Evolutionary conservation across 1,140 invertebrate genomes (phyloP).

Genomic region (Diabrotica virgifera): DNA sequence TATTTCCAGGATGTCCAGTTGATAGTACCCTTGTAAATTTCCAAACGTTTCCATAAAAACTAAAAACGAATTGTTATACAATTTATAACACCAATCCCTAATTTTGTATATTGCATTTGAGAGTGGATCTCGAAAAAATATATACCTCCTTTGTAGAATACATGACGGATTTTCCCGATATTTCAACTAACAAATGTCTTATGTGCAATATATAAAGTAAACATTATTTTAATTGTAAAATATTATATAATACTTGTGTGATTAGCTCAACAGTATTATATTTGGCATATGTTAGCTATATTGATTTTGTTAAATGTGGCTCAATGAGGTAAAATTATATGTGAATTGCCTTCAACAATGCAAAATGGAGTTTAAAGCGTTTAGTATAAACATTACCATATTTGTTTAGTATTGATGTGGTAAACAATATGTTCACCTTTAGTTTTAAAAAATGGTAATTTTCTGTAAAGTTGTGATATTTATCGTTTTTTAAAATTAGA

Average conservation of each 20-base stretch:
- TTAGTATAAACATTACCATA: not conserved
- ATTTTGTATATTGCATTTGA: no score
- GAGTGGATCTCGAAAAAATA: not conserved
- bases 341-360: conserved; percentile 42
- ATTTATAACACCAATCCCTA: no score
- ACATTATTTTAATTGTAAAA: not conserved
- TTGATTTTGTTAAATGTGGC: conserved; percentile 29
- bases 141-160: not conserved
- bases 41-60: conserved; percentile 37
- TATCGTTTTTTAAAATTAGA: no score
- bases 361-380: conserved; percentile 34
- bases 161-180: not conserved
- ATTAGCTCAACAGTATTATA: conserved; percentile 15
- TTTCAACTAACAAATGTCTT: conserved; percentile 1
- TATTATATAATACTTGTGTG: conserved; percentile 5
- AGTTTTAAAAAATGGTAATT: no score
- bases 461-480: no score
- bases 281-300: conserved; percentile 14
- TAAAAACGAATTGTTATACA: not conserved
- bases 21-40: conserved; percentile 11
- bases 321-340: conserved; percentile 33
- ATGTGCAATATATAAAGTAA: not conserved
- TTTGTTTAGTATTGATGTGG: no score
- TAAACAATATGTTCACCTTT: no score
- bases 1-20: not conserved